phyloP scores from a whole-genome alignment of 2,888 invertebrate species.

The Ochropleura leucogaster region DNA sequence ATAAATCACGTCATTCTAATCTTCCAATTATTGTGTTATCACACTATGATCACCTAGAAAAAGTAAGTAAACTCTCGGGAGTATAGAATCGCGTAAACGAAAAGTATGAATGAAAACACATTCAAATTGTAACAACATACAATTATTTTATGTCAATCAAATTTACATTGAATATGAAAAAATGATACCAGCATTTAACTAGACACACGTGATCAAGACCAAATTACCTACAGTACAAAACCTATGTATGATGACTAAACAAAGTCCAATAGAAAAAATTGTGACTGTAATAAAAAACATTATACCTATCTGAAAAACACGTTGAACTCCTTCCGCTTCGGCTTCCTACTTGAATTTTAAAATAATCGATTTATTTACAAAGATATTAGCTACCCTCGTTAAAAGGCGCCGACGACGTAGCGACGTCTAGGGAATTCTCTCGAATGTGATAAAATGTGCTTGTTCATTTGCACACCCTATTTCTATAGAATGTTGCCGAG shows the following conservation, averaged over 20 bases:
- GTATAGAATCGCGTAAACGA: no score
- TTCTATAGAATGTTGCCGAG: conserved; percentile 40
- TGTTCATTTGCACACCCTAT: conserved; percentile 52
- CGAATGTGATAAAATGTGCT: conserved; percentile 58
- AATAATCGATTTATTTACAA: conserved; percentile 48
- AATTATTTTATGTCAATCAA: no score
- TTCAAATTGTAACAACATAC: no score
- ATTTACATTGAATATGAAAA: no score
- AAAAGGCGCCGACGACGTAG: conserved; percentile 27
- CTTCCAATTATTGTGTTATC: no score
- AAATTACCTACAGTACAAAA: not conserved
- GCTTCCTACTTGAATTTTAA: conserved; percentile 34
- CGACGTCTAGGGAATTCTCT: conserved; percentile 40
- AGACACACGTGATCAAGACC: not conserved
- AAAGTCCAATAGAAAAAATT: no score
- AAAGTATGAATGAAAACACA: no score
- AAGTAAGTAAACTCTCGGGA: no score
- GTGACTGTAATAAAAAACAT: not conserved
- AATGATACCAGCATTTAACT: no score
- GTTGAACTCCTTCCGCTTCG: no score
- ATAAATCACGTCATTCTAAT: no score
- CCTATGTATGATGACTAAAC: not conserved
- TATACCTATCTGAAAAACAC: not conserved
- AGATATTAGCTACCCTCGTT: conserved; percentile 55
- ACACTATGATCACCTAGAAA: no score